Conservation (phyloP, 2,113 vertebrate genomes). For the Colaptes auratus region DNA sequence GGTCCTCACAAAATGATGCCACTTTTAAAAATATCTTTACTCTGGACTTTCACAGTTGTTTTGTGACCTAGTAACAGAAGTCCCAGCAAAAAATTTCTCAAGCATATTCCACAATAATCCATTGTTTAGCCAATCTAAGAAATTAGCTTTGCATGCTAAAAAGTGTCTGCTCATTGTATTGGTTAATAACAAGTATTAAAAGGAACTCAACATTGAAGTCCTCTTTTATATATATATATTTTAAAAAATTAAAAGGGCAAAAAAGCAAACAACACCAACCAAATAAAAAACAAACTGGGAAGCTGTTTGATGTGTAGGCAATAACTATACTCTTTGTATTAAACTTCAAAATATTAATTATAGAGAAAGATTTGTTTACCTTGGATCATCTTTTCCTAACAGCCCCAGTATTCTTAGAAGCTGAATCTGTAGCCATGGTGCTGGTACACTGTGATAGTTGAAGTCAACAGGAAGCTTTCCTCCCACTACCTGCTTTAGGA, state of each 20-base stretch:
- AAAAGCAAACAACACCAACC: neutral
- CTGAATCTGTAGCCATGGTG: conserved; percentile 97
- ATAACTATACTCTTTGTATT: neutral
- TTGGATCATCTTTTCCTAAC: conserved; percentile 91
- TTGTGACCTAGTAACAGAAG: neutral
- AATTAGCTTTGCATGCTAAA: neutral
- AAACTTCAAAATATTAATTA: neutral
- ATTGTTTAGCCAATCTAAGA: neutral
- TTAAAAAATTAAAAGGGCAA: neutral
- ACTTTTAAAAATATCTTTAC: neutral
- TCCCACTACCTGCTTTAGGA: conserved; percentile 94
- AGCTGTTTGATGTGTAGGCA: neutral
- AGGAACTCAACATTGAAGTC: neutral
- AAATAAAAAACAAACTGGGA: neutral
- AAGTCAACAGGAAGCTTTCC: conserved; percentile 95
- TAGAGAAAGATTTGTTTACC: conserved; percentile 74
- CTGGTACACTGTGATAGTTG: conserved; percentile 94
- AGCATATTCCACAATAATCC: neutral
- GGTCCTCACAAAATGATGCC: neutral
- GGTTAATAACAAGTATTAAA: neutral
- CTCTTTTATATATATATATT: neutral
- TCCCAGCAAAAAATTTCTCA: neutral
- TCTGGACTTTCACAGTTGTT: neutral
- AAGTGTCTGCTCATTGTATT: neutral
- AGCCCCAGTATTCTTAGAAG: conserved; percentile 91